These are phyloP conservation scores for Allophyes oxyacanthae DNA, from an alignment of 2,888 invertebrate genomes.

Conservation along the genomic window DNA sequence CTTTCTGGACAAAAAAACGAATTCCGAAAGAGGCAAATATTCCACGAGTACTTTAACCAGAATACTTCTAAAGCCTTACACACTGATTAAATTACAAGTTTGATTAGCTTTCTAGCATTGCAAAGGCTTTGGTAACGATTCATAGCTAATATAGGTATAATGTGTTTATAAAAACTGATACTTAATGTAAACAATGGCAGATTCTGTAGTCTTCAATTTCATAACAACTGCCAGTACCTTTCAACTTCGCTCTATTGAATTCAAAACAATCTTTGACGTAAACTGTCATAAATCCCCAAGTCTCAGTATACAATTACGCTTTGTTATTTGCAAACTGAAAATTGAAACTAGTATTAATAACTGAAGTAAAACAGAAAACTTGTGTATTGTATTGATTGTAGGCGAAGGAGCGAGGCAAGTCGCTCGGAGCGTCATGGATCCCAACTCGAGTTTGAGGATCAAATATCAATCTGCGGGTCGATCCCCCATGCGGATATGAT, in stretches of 20 bases:
- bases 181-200: neutral
- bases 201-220: conserved; percentile 1
- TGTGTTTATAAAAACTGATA: too few species aligned
- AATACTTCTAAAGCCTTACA: conserved; percentile 3
- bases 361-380: conserved; percentile 44
- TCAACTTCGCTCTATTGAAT: neutral
- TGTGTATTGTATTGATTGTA: conserved; percentile 40
- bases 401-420: conserved; percentile 31
- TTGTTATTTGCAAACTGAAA: conserved; percentile 32
- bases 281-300: conserved; percentile 16
- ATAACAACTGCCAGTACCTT: neutral
- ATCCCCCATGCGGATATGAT: conserved; percentile 69
- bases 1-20: conserved; percentile 13
- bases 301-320: conserved; percentile 22
- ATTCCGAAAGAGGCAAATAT: conserved; percentile 15
- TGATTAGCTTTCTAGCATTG: neutral
- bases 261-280: conserved; percentile 1
- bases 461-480: conserved; percentile 85
- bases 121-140: neutral
- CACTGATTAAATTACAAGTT: conserved; percentile 6
- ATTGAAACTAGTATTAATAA: conserved; percentile 45
- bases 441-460: conserved; percentile 75
- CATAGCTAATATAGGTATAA: too few species aligned
- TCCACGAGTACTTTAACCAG: neutral
- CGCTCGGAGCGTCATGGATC: conserved; percentile 40